Evolutionary conservation across 2,797 vertebrate genomes (phyloP).

Genomic region (Propithecus perrieri): DNA sequence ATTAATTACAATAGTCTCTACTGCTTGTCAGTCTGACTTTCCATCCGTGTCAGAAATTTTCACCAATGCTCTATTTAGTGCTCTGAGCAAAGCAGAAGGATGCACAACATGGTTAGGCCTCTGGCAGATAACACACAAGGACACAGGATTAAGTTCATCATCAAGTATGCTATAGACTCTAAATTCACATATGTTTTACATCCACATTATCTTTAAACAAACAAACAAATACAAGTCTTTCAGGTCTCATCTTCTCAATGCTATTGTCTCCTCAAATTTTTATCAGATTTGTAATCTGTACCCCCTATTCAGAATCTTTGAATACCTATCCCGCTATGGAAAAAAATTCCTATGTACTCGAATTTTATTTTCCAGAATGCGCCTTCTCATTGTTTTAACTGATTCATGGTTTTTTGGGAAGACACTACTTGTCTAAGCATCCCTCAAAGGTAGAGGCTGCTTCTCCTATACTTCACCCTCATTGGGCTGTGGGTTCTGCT

Average conservation of each 20-base stretch:
- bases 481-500: not conserved
- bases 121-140: not conserved
- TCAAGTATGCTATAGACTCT: not conserved
- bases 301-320: not conserved
- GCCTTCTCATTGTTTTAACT: not conserved
- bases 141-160: not conserved
- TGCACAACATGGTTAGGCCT: not conserved
- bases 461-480: not conserved
- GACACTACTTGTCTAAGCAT: not conserved
- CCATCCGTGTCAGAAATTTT: not conserved
- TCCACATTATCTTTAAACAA: not conserved
- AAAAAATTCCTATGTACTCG: not conserved
- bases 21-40: not conserved
- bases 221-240: not conserved
- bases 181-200: not conserved
- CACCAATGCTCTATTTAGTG: not conserved
- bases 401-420: not conserved
- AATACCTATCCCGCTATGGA: not conserved
- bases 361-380: not conserved
- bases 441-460: not conserved
- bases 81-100: not conserved
- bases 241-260: not conserved
- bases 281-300: not conserved
- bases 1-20: constrained; percentile 6
- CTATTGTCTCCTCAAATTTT: not conserved